Percentiles rank a stretch among this genome's conserved stretches.
Conservation (phyloP, 2,888 invertebrate species). For the Sarcophaga rosellei region DNA sequence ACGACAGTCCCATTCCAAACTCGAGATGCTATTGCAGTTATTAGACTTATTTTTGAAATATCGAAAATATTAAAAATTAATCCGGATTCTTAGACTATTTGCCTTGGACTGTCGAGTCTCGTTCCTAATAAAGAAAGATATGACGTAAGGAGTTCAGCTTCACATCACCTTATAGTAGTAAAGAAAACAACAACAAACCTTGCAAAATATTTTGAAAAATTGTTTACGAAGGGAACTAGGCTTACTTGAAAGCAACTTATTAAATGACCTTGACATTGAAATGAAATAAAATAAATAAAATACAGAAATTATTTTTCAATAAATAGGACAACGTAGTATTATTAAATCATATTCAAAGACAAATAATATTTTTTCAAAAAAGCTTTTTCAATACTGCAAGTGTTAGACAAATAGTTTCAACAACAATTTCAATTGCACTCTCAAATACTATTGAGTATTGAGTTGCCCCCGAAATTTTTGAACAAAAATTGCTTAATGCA, state of each 20-base stretch:
- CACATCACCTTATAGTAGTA: no score
- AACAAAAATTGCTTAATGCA: no score
- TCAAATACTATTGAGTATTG: neutral
- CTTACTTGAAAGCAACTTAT: neutral
- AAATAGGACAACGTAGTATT: neutral
- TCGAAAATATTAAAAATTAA: no score
- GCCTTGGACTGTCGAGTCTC: no score
- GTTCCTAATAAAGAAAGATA: no score
- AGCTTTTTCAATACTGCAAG: neutral
- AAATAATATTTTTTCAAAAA: neutral
- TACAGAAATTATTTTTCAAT: neutral
- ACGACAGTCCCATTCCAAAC: no score
- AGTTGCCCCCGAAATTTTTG: constrained; percentile 58
- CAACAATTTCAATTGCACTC: neutral
- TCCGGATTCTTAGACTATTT: no score
- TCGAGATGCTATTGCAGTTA: no score
- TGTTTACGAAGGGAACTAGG: neutral
- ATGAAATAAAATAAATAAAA: neutral
- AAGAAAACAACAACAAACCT: no score
- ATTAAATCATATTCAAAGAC: neutral
- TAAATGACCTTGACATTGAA: neutral
- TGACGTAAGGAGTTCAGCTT: no score
- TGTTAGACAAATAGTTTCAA: neutral
- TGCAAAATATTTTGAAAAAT: no score
- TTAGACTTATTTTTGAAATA: no score